Percentiles rank a stretch among this genome's conserved stretches.
Evolutionary conservation across 2,888 invertebrate genomes (phyloP).

Genomic region (Sphaerolaimus hirsutus): DNA sequence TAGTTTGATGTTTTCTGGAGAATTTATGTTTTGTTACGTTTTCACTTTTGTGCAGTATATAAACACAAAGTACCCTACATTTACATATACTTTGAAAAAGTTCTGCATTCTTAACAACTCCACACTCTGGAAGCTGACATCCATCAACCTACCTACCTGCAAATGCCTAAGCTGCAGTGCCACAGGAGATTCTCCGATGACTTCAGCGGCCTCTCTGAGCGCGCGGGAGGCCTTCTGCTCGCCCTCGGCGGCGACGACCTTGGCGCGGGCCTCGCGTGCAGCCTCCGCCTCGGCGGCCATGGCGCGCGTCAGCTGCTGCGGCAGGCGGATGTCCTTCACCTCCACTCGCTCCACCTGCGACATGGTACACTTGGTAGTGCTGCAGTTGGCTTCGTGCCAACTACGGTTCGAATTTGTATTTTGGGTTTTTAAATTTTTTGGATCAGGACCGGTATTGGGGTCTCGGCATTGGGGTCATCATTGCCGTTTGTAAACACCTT

Average conservation of each 20-base stretch:
- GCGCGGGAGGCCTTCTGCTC: constrained; percentile 45
- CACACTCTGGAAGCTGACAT: too few relatives aligned
- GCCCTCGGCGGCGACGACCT: constrained; percentile 38
- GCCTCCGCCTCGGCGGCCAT: constrained; percentile 65
- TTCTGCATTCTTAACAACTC: too few relatives aligned
- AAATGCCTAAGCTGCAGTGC: constrained; percentile 40
- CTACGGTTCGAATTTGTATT: not conserved
- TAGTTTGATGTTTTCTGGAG: too few relatives aligned
- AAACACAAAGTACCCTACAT: too few relatives aligned
- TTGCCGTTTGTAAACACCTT: too few relatives aligned
- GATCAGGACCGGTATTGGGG: too few relatives aligned
- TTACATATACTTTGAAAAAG: too few relatives aligned
- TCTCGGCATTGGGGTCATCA: too few relatives aligned
- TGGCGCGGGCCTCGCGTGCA: constrained; percentile 49
- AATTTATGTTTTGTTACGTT: too few relatives aligned
- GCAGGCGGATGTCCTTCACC: constrained; percentile 46
- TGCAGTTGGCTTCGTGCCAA: not conserved
- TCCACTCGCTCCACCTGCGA: constrained; percentile 24
- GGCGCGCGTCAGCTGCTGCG: constrained; percentile 48
- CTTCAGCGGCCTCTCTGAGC: constrained; percentile 54
- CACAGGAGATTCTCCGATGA: constrained; percentile 50
- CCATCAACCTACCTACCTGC: too few relatives aligned
- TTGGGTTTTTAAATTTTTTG: not conserved
- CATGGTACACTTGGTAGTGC: not conserved
- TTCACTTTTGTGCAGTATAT: too few relatives aligned